These are phyloP conservation scores for Pangasius sanitwongsei DNA, from an alignment of 2,797 vertebrate genomes.

Conservation along the genomic window DNA sequence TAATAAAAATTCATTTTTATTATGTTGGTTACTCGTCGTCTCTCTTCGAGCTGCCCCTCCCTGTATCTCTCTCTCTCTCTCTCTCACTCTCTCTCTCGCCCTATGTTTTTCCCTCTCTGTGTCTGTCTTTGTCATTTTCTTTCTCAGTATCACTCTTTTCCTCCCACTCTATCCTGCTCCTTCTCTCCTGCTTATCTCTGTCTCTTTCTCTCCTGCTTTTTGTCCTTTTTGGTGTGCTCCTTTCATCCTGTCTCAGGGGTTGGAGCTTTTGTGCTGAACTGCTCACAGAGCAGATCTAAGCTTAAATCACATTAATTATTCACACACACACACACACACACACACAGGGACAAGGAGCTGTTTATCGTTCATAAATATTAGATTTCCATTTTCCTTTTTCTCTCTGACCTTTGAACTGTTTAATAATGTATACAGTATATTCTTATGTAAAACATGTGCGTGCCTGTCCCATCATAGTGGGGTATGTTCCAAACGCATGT, in stretches of 20 bases:
- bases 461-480: background rate
- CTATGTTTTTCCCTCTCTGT: background rate
- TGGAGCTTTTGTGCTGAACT: conserved; percentile 27
- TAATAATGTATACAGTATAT: conserved; percentile 15
- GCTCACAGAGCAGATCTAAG: conserved; percentile 49
- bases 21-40: no score
- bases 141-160: background rate
- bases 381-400: conserved; percentile 28
- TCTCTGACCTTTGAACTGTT: background rate
- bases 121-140: background rate
- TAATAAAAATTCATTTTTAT: background rate
- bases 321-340: conserved; percentile 25
- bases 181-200: background rate
- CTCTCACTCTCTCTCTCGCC: no score
- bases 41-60: background rate
- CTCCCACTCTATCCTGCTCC: background rate
- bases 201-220: background rate
- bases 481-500: background rate
- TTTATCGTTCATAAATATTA: conserved; percentile 36
- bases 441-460: conserved; percentile 9
- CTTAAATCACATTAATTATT: conserved; percentile 54
- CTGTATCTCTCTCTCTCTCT: background rate
- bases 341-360: conserved; percentile 14
- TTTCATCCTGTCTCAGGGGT: conserved; percentile 28
- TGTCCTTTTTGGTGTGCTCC: background rate